Percentiles rank a stretch among this genome's conserved stretches.
These are phyloP conservation scores for Fabriciana adippe DNA, from an alignment of 2,888 invertebrate genomes.

Conservation along the genomic window DNA sequence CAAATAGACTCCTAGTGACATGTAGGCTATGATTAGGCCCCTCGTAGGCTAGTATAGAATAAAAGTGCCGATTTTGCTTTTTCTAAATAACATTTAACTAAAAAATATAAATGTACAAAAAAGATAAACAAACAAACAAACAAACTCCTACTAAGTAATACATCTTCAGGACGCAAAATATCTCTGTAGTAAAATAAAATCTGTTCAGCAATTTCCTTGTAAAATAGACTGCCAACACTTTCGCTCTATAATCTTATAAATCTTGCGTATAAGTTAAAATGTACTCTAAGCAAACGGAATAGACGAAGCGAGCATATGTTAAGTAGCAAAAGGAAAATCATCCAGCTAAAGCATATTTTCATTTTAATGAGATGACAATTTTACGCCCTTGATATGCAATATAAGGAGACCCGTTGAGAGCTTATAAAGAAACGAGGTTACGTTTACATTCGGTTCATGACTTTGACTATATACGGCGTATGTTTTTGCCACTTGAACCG, in stretches of 20 bases:
- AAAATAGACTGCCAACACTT: background rate
- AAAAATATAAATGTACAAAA: too few species aligned
- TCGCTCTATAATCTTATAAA: background rate
- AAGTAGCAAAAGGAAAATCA: constrained; percentile 30
- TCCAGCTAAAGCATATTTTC: constrained; percentile 35
- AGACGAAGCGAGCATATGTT: background rate
- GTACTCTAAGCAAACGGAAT: background rate
- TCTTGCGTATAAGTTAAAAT: background rate
- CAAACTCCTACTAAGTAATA: too few species aligned
- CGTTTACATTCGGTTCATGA: constrained; percentile 56
- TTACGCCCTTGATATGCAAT: constrained; percentile 56
- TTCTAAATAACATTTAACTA: too few species aligned
- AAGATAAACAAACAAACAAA: too few species aligned
- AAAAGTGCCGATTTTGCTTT: too few species aligned
- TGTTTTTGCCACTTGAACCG: constrained; percentile 37
- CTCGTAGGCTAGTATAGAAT: too few species aligned
- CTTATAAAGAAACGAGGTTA: constrained; percentile 61
- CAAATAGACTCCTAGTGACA: too few species aligned
- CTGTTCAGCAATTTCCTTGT: too few species aligned
- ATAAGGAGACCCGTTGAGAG: constrained; percentile 54
- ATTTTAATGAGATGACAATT: constrained; percentile 51
- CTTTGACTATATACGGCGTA: constrained; percentile 50
- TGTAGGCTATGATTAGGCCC: too few species aligned
- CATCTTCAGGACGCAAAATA: too few species aligned
- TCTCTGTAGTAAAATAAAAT: too few species aligned